These are phyloP conservation scores for Paramisgurnus dabryanus DNA, from an alignment of 2,113 vertebrate genomes.

Conservation along the genomic window DNA sequence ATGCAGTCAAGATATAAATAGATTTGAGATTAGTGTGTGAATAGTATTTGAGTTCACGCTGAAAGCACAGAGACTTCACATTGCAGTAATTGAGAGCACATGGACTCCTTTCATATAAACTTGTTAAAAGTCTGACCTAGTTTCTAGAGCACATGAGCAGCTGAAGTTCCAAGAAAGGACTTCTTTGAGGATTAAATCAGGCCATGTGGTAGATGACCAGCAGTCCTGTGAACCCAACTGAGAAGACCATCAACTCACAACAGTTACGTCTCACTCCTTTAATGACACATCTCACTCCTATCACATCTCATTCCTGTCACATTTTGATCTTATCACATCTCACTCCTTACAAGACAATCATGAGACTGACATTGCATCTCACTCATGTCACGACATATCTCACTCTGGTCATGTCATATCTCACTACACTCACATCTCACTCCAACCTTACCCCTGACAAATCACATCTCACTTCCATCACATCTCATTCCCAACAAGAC, in stretches of 20 bases:
- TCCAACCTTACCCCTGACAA: no score
- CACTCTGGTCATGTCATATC: no score
- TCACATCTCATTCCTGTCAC: no score
- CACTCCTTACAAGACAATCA: no score
- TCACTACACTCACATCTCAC: no score
- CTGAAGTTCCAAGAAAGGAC: slow-evolving; percentile 45
- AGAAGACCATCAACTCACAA: neutral
- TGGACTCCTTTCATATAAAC: slow-evolving; percentile 53
- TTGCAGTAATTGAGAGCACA: slow-evolving; percentile 42
- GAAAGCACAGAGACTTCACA: slow-evolving; percentile 8
- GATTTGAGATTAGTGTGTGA: neutral
- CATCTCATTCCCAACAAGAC: no score
- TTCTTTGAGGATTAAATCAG: slow-evolving; percentile 55
- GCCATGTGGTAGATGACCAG: neutral
- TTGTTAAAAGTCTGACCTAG: slow-evolving; percentile 65
- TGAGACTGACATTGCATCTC: no score
- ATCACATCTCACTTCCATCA: no score
- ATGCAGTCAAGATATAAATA: slow-evolving; percentile 18
- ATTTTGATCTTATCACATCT: no score
- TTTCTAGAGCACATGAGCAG: slow-evolving; percentile 43
- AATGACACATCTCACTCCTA: no score
- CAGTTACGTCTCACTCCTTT: no score
- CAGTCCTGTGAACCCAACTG: slow-evolving; percentile 9
- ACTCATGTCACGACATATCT: no score
- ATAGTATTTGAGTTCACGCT: neutral